Base-by-base conservation (phyloP, 2,888 invertebrate genomes). In the Acleris literana region DNA sequence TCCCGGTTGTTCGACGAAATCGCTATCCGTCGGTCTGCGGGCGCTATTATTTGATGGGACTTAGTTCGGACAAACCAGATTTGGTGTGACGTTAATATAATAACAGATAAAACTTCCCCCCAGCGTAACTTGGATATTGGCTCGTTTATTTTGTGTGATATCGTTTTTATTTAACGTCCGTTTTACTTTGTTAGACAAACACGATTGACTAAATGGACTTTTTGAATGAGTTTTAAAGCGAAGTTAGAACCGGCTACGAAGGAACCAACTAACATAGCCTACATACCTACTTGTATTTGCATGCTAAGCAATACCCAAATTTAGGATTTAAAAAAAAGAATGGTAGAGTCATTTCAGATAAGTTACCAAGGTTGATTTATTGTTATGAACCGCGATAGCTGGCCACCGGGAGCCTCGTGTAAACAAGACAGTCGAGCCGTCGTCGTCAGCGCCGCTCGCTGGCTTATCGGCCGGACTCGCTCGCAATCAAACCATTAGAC, bases 1-100 rank as follows among this genome's bases (percentile, higher is more conserved):
- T 92, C 92, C 92, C 92, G 92, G 90, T 85, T 88, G 88, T 87
- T 86, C 84, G 83, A 82, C 85, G 83, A 86, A 90, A 89, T 89
- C 87, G 88, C 89, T 90, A 88, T 88, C 86, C 88, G 82, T 87
- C 87, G 88, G 84, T 81, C 84, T 67, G 57, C 60, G 68, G 82
- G 79, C 73, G 78, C 78, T 83, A 82, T 85, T 85, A 85, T 85
- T 85, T 82, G 85, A 87, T 87, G 85, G 84, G 83, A 85, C 80
- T 81, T 79, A 72, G 78, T 81, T 86, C 79, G 80, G 82, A 81
- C 84, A 82, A 80, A 78, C 79, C 82, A 78, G 79, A 78, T 76
- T 79, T 82, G 79, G 82, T 77, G 78, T 77, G 80, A 81, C 80
- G 76, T 82, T 83, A 82, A 82, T 81, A 77, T 81, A 81, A 84